Conservation (phyloP, 2,888 invertebrate species). For the Copidosoma aretas region DNA sequence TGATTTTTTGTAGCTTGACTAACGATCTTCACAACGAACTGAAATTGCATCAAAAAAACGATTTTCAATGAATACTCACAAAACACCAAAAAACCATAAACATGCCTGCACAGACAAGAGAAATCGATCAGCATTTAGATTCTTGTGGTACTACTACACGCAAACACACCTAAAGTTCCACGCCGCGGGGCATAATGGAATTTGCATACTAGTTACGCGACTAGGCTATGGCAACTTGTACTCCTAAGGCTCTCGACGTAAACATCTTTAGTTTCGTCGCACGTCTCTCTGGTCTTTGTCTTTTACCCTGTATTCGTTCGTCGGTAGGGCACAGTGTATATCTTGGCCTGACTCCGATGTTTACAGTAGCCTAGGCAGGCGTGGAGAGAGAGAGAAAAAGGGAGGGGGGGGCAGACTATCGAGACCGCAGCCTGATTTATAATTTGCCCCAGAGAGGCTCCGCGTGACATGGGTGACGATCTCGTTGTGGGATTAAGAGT, state of each 20-base stretch:
- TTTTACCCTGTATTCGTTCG: not conserved
- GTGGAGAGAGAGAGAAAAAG: not conserved
- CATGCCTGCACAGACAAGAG: too few species aligned
- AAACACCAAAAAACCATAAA: too few species aligned
- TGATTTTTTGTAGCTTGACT: too few species aligned
- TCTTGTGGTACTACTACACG: slow-evolving; percentile 7
- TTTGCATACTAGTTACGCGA: slow-evolving; percentile 57
- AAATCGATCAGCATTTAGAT: slow-evolving; percentile 19
- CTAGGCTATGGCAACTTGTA: too few species aligned
- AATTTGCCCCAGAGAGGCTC: slow-evolving; percentile 37
- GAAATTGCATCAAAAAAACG: too few species aligned
- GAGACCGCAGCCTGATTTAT: slow-evolving; percentile 40
- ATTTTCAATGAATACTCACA: too few species aligned
- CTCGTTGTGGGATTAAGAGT: slow-evolving; percentile 10
- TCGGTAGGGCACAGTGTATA: too few species aligned
- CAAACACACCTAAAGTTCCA: slow-evolving; percentile 14
- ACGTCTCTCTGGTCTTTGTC: slow-evolving; percentile 41
- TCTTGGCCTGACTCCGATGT: not conserved
- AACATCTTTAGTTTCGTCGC: slow-evolving; percentile 55
- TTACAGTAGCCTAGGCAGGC: not conserved
- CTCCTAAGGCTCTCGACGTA: slow-evolving; percentile 44
- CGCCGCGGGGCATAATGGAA: slow-evolving; percentile 54
- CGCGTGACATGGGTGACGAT: slow-evolving; percentile 28
- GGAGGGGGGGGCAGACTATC: slow-evolving; percentile 8
- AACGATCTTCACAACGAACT: too few species aligned